phyloP scores from a whole-genome alignment of 2,113 vertebrate species.

The Hippocampus guttulatus region DNA sequence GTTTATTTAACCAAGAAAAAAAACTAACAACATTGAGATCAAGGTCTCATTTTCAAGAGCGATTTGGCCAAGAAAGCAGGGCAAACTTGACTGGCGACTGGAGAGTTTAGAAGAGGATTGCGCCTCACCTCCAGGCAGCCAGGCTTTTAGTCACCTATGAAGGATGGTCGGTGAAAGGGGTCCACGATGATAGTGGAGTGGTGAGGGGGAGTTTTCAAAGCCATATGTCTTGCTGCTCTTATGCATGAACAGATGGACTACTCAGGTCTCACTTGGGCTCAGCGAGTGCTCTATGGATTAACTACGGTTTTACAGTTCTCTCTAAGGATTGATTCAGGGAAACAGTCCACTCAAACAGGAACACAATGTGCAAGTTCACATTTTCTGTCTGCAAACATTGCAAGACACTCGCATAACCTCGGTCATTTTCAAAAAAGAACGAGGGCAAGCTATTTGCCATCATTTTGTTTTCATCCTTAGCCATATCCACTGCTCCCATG shows the following conservation, averaged over 20 bases:
- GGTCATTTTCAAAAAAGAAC: slow-evolving; percentile 4
- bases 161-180: slow-evolving; percentile 2
- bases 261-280: slow-evolving; percentile 22
- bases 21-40: too few species aligned
- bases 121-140: slow-evolving; percentile 1
- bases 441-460: neutral
- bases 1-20: too few species aligned
- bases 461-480: neutral
- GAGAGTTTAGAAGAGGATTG: slow-evolving; percentile 5
- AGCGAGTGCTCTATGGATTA: slow-evolving; percentile 37
- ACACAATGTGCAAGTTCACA: slow-evolving; percentile 28
- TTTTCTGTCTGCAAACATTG: slow-evolving; percentile 16
- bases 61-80: too few species aligned
- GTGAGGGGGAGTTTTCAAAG: slow-evolving; percentile 9
- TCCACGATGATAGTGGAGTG: neutral
- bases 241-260: slow-evolving; percentile 48
- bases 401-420: slow-evolving; percentile 15
- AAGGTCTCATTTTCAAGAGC: too few species aligned
- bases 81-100: too few species aligned
- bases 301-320: slow-evolving; percentile 38
- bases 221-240: slow-evolving; percentile 53
- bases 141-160: slow-evolving; percentile 5
- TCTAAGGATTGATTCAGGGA: slow-evolving; percentile 21
- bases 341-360: slow-evolving; percentile 7
- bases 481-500: neutral